Conservation (phyloP, 2,113 vertebrate species). For the Rhabdomys dilectus region DNA sequence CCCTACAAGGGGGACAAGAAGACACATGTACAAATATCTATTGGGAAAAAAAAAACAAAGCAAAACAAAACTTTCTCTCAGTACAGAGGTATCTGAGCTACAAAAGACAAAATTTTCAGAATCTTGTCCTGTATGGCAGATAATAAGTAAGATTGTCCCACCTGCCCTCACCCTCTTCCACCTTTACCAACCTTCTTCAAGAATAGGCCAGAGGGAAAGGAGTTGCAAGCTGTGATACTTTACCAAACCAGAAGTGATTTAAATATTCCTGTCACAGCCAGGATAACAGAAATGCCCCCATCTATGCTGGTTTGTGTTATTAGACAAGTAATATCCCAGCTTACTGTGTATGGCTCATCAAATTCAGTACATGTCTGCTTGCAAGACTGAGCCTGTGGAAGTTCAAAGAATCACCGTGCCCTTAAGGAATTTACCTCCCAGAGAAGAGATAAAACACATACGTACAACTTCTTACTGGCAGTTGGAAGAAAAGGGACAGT, state of each 20-base stretch:
- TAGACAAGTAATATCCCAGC: background rate
- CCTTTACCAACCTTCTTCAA: conserved; percentile 6
- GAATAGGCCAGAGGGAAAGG: background rate
- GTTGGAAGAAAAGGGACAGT: background rate
- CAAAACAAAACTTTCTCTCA: background rate
- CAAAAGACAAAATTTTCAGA: conserved; percentile 22
- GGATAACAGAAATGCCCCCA: background rate
- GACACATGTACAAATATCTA: background rate
- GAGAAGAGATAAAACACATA: background rate
- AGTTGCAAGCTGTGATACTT: background rate
- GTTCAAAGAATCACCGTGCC: background rate
- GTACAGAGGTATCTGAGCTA: background rate
- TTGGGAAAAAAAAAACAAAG: background rate
- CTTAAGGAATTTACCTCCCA: background rate
- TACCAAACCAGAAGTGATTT: background rate
- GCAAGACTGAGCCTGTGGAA: background rate
- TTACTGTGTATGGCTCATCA: background rate
- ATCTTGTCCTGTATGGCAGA: background rate
- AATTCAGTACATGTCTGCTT: background rate
- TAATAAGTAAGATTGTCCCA: background rate
- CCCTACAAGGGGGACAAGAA: background rate
- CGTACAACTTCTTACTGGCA: background rate
- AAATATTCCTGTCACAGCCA: background rate
- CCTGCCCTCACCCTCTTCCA: background rate
- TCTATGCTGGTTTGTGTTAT: background rate